Conservation (phyloP, 2,113 vertebrate species). For the Sterrhoptilus dennistouni region DNA sequence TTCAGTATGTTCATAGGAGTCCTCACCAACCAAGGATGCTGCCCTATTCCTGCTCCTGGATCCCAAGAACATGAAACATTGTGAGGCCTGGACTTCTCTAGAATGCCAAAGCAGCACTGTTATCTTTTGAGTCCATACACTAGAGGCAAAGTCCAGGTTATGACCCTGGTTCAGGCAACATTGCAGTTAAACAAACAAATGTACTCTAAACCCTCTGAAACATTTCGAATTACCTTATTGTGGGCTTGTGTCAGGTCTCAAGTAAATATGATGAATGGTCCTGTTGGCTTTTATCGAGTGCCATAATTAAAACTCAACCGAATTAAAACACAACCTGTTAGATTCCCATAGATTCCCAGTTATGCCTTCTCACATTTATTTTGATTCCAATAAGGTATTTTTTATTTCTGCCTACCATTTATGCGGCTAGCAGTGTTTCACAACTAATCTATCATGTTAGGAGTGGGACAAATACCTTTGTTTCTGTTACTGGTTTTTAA, state of each 20-base stretch:
- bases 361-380: neutral
- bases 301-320: neutral
- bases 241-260: neutral
- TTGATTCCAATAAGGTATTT: neutral
- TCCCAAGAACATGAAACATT: neutral
- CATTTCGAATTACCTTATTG: neutral
- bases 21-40: neutral
- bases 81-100: neutral
- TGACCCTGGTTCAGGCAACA: neutral
- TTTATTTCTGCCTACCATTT: neutral
- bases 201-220: neutral
- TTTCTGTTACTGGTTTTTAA: neutral
- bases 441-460: neutral
- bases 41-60: neutral
- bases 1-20: rapidly evolving
- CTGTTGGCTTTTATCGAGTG: neutral
- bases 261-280: neutral
- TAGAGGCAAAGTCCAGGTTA: slow-evolving; percentile 20
- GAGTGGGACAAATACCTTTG: neutral
- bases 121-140: neutral
- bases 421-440: neutral
- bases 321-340: neutral
- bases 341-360: neutral
- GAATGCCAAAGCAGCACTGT: neutral
- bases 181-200: neutral